Evolutionary conservation across 2,797 vertebrate genomes (phyloP), one percentile per base, ranked within the genome.

Genomic region (Hozukius guyotensis): DNA sequence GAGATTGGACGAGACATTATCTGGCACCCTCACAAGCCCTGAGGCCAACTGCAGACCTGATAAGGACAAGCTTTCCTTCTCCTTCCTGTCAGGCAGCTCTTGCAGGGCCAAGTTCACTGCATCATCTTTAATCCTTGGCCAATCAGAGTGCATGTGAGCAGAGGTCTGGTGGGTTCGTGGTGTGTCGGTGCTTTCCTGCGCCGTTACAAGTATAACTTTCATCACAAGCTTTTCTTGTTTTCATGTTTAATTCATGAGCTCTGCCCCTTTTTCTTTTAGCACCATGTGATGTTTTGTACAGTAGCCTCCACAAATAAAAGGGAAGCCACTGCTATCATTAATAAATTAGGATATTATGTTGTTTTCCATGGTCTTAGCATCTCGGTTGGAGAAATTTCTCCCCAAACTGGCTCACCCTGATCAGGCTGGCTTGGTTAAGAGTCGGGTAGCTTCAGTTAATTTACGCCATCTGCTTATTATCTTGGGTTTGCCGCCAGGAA

Each of bases 1-100:
- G 92, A 90, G 86, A 88, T 87, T 83, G 84, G 83, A 87, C 65
- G 22, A 87, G 89, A 91, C 90, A 76, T 90, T 91, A 91, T 93
- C 93, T 90, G 89, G 89, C 89, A 84, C 77, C 85, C 81, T 81
- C 80, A 82, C 90, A 89, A 76, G 84, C 87, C 87, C 77, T 72
- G 82, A 87, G 89, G 85, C 89, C 85, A 86, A 87, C 80, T 82
- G 87, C 77, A 87, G 84, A 81, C 85, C 75, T 52, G 90, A 92
- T 92, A 91, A 93, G 87, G 85, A 92, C 81, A 77, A 83, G 79
- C 82, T 73, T 80, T 57, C 31, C 83, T 87, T 91, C 84, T 81
- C 77, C 80, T 78, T 85, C 65, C 84, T 91, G 89, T 83, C 87
- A 78, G 77, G 69, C 63, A 88, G 78, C 85, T 83, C 71, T 75